Percentiles rank a stretch among this genome's conserved stretches.
Evolutionary conservation across 2,113 vertebrate species (phyloP).

Genomic region (Xiphorhynchus elegans): DNA sequence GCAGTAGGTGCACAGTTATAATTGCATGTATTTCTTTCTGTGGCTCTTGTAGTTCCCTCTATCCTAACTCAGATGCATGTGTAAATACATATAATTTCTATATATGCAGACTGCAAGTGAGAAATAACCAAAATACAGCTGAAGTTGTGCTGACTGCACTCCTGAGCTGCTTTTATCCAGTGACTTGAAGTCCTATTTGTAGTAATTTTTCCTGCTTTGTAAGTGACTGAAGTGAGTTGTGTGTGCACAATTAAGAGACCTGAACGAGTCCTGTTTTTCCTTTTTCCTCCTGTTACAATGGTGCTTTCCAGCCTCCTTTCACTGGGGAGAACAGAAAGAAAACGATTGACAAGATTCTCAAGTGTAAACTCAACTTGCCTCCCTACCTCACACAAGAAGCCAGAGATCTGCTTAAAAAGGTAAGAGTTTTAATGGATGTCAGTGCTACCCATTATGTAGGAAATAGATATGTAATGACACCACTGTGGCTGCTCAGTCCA

Average conservation of each 20-base stretch:
- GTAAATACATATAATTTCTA: not conserved
- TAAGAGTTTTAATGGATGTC: slow-evolving; percentile 61
- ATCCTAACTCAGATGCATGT: slow-evolving; percentile 2
- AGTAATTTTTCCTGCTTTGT: not conserved
- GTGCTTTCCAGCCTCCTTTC: slow-evolving; percentile 87
- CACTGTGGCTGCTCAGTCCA: not conserved
- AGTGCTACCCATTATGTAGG: not conserved
- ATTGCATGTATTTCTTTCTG: slow-evolving; percentile 70
- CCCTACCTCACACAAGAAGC: slow-evolving; percentile 99
- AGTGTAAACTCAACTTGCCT: slow-evolving; percentile 98
- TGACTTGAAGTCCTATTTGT: not conserved
- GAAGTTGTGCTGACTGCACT: not conserved
- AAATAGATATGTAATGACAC: not conserved
- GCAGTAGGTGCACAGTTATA: slow-evolving; percentile 91
- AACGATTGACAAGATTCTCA: slow-evolving; percentile 98
- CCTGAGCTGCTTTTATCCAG: not conserved
- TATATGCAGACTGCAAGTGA: not conserved
- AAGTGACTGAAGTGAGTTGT: not conserved
- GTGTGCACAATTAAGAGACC: not conserved
- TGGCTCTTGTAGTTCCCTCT: not conserved
- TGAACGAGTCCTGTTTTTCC: slow-evolving; percentile 18
- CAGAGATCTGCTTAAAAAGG: slow-evolving; percentile 98
- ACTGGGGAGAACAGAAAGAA: slow-evolving; percentile 98
- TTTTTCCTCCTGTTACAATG: slow-evolving; percentile 20
- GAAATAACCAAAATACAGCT: not conserved